Evolutionary conservation across 2,888 invertebrate genomes (phyloP).

Genomic region (Lomographa bimaculata): DNA sequence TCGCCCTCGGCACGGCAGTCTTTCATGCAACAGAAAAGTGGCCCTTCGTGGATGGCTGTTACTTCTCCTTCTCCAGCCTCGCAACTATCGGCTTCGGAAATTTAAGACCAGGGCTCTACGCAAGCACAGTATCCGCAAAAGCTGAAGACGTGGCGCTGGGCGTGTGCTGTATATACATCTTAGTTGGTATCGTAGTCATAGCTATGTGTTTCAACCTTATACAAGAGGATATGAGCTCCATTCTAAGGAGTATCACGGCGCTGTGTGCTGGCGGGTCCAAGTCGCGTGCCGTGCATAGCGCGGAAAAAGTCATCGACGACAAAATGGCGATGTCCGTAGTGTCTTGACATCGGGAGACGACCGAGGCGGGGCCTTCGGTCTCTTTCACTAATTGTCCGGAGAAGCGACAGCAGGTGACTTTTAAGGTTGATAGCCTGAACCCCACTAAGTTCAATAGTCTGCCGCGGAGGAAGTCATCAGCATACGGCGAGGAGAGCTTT

Average conservation of each 20-base stretch:
- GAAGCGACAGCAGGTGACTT: conserved; percentile 58
- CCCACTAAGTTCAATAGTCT: conserved; percentile 82
- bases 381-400: conserved; percentile 37
- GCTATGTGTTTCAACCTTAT: conserved; percentile 95
- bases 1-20: conserved; percentile 94
- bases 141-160: conserved; percentile 88
- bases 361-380: conserved; percentile 58
- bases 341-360: conserved; percentile 82
- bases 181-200: conserved; percentile 92
- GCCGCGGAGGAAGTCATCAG: conserved; percentile 73
- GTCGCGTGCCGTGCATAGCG: conserved; percentile 66
- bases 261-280: conserved; percentile 53
- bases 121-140: conserved; percentile 70
- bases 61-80: conserved; percentile 90
- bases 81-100: conserved; percentile 94
- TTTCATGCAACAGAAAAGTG: conserved; percentile 96
- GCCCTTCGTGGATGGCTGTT: conserved; percentile 94
- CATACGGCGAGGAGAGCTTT: conserved; percentile 75
- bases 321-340: conserved; percentile 77
- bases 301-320: conserved; percentile 74
- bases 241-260: conserved; percentile 47
- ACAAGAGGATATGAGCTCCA: conserved; percentile 87
- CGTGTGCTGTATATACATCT: conserved; percentile 91
- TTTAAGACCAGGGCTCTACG: conserved; percentile 86
- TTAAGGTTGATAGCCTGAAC: conserved; percentile 64